Base-by-base conservation (phyloP, 1,140 invertebrate genomes). In the Streblospio benedicti region DNA sequence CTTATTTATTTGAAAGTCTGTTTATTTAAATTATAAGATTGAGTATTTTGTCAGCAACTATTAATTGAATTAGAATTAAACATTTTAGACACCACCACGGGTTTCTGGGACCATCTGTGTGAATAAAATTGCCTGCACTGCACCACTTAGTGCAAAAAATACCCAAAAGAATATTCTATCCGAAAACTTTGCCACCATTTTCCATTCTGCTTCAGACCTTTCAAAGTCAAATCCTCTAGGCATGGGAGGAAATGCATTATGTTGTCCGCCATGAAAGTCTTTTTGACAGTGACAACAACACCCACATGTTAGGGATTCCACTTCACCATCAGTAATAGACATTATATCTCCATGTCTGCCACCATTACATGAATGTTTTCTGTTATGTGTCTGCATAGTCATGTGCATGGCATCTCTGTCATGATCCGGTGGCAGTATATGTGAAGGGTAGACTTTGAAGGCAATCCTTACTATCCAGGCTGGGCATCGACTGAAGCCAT, bases 141-240 rank as follows among this genome's bases (percentile, higher is more conserved):
- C 62, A 14, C 54, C 59, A 31, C 62, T 63, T 16, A 47, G 25
- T 5, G 31, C 18, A 30, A 50, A 12, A 30, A 63, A 63, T 16
- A 55, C 14, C 62, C 62, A 63, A 41, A 63, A 63, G 52, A 63
- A 62, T 16, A 54, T 14, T 1, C 25, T 14, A 28, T 63, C 62
- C 14, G 55, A 35, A 3, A 30, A 20, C 50, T 57, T 55, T n/a
- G 62, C 62, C 0, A 62, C n/a, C 2, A 14, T 20, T n/a, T 47
- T 41, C 62, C 62, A 62, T 6, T 58, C 60, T n/a, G 49, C 57
- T 1, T 57, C 52, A n/a, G 32, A 53, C 23, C 41, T 33, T 6
- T 60, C 30, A 23, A 49, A 28, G 23, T 20, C 41, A 23, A 28
- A 18, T n/a, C 57, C 12, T 14, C 45, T 33, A 25, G 28, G 44